Percentiles rank a stretch among this genome's conserved stretches.
Evolutionary conservation across 2,797 vertebrate genomes (phyloP).

Genomic region (Nannoperca australis): DNA sequence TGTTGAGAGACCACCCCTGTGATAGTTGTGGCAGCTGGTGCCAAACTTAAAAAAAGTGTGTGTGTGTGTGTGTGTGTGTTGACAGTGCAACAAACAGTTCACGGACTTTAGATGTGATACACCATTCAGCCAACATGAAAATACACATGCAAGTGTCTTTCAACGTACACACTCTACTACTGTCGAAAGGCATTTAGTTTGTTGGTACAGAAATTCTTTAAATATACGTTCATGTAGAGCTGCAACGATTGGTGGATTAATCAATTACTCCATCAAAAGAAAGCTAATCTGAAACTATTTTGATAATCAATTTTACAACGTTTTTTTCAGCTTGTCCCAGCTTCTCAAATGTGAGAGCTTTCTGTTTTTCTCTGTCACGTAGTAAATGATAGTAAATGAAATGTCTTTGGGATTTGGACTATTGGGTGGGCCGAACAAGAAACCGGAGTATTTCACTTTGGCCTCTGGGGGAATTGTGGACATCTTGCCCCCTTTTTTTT

Average conservation of each 20-base stretch:
- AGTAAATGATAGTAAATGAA: background rate
- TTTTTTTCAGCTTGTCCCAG: background rate
- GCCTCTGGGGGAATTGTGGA: background rate
- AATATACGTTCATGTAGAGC: background rate
- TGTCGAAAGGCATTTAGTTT: background rate
- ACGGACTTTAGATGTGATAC: conserved; percentile 19
- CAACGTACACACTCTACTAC: background rate
- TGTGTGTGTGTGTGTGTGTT: conserved; percentile 32
- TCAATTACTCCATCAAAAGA: background rate
- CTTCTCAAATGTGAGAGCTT: background rate
- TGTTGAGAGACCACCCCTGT: conserved; percentile 69
- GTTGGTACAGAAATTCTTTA: background rate
- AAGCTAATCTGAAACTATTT: background rate
- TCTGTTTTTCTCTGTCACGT: background rate
- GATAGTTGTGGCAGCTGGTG: conserved; percentile 70
- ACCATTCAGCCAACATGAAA: conserved; percentile 6
- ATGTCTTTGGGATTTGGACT: background rate
- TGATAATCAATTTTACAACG: background rate
- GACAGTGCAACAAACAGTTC: conserved; percentile 31
- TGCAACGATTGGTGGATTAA: background rate
- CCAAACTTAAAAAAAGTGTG: conserved; percentile 35
- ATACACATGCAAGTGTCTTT: background rate
- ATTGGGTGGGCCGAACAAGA: background rate
- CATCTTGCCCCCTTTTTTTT: background rate
- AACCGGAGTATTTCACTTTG: background rate